Conservation (phyloP, 2,113 vertebrate genomes). For the Chitala chitala region DNA sequence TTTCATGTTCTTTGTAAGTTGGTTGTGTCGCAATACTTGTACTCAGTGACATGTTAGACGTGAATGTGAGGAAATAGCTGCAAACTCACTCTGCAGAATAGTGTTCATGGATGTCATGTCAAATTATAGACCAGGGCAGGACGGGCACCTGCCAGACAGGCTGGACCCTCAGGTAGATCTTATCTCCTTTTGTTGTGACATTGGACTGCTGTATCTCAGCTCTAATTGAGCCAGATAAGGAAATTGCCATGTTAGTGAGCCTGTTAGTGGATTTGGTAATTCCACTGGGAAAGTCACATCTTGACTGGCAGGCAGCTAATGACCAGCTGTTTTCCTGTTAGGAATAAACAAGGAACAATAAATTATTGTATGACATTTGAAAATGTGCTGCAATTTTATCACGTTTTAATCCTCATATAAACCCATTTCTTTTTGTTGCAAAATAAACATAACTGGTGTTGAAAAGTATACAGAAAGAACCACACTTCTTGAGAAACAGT, state of each 20-base stretch:
- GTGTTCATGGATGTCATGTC: not conserved
- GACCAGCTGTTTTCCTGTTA: slow-evolving; percentile 25
- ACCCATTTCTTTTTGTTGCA: too few relatives aligned
- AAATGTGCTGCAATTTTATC: not conserved
- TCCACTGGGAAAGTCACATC: slow-evolving; percentile 27
- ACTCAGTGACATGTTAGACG: not conserved
- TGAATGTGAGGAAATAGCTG: not conserved
- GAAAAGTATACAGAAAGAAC: too few relatives aligned
- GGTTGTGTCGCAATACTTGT: too few relatives aligned
- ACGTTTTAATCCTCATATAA: too few relatives aligned
- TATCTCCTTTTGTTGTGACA: slow-evolving; percentile 27
- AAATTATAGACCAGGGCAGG: not conserved
- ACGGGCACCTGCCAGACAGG: slow-evolving; percentile 2
- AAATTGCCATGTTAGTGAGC: slow-evolving; percentile 27
- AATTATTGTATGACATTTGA: not conserved
- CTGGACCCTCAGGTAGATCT: slow-evolving; percentile 30
- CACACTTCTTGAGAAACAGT: too few relatives aligned
- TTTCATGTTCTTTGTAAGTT: not conserved
- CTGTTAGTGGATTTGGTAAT: slow-evolving; percentile 39
- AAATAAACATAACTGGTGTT: too few relatives aligned
- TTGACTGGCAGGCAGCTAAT: slow-evolving; percentile 24
- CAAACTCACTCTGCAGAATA: too few relatives aligned
- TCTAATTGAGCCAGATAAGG: slow-evolving; percentile 39
- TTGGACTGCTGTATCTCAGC: slow-evolving; percentile 30
- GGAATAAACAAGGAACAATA: not conserved